Evolutionary conservation across 2,113 vertebrate genomes (phyloP).

Genomic region (Scomber colias): DNA sequence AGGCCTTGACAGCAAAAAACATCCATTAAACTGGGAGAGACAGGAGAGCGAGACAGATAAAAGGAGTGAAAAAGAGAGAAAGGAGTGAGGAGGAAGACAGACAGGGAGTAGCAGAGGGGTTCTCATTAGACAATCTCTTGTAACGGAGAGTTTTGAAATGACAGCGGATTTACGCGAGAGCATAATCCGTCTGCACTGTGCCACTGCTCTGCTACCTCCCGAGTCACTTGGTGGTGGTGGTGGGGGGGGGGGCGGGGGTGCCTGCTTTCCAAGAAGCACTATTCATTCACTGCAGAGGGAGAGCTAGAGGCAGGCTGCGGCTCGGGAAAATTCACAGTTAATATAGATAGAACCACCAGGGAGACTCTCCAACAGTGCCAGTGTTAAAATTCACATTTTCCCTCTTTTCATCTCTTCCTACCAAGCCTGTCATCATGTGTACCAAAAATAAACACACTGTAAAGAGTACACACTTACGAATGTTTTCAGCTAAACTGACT

Average conservation of each 20-base stretch:
- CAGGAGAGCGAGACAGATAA: conserved; percentile 58
- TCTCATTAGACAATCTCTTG: conserved; percentile 80
- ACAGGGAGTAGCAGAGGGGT: conserved; percentile 62
- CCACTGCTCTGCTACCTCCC: conserved; percentile 51
- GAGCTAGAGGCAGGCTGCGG: conserved; percentile 22
- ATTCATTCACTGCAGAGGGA: conserved; percentile 39
- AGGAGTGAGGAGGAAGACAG: conserved; percentile 58
- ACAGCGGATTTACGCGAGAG: conserved; percentile 75
- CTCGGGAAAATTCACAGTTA: conserved; percentile 33
- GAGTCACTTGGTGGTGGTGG: not conserved
- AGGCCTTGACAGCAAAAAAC: conserved; percentile 61
- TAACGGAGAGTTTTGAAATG: conserved; percentile 76
- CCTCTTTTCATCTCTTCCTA: not conserved
- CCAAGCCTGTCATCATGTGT: too few relatives aligned
- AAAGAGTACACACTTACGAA: too few relatives aligned
- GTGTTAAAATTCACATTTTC: conserved; percentile 2
- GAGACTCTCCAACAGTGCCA: not conserved
- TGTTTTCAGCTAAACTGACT: too few relatives aligned
- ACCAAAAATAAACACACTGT: too few relatives aligned
- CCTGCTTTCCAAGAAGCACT: conserved; percentile 47
- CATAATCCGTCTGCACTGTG: conserved; percentile 72
- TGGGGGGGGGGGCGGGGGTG: not conserved
- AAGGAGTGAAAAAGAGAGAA: conserved; percentile 55
- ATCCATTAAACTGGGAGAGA: conserved; percentile 55
- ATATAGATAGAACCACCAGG: conserved; percentile 21